These are phyloP conservation scores for Eulithis testata DNA, from an alignment of 2,888 invertebrate species.

Conservation along the genomic window DNA sequence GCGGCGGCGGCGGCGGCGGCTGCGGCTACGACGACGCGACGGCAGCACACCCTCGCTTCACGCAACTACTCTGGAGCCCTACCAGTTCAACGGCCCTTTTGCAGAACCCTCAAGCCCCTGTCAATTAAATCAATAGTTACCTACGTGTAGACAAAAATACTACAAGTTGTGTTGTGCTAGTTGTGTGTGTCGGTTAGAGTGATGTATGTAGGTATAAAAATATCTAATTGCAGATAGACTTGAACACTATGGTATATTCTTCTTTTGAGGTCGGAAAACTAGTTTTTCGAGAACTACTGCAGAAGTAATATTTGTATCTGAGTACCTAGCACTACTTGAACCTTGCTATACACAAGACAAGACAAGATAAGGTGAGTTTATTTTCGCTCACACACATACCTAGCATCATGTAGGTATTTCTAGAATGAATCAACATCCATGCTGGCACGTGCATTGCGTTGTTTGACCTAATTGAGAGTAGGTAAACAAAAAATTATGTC, in stretches of 20 bases:
- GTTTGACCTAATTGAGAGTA: constrained; percentile 23
- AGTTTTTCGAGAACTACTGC: too few relatives aligned
- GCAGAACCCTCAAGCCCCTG: constrained; percentile 67
- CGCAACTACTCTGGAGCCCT: constrained; percentile 69
- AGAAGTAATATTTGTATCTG: too few relatives aligned
- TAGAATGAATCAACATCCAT: constrained; percentile 16
- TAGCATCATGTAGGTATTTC: constrained; percentile 4
- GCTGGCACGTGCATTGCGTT: constrained; percentile 24
- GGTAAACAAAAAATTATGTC: constrained; percentile 6
- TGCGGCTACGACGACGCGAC: too few relatives aligned
- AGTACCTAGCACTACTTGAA: too few relatives aligned
- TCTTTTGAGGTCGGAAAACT: too few relatives aligned
- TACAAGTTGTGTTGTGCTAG: too few relatives aligned
- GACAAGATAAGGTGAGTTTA: constrained; percentile 5
- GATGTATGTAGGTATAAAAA: too few relatives aligned
- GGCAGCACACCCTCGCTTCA: constrained; percentile 64
- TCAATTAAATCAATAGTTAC: constrained; percentile 36
- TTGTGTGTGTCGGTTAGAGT: too few relatives aligned
- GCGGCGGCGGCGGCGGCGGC: constrained; percentile 39
- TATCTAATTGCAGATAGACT: too few relatives aligned
- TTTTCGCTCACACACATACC: constrained; percentile 19
- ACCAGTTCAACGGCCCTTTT: constrained; percentile 73
- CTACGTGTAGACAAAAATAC: not conserved
- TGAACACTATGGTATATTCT: too few relatives aligned
- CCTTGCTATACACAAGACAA: too few relatives aligned